A percentile compares a stretch with the other conserved stretches of the same genome.
phyloP scores from a whole-genome alignment of 2,113 vertebrate species.

The Cryptoleucopteryx plumbea region DNA sequence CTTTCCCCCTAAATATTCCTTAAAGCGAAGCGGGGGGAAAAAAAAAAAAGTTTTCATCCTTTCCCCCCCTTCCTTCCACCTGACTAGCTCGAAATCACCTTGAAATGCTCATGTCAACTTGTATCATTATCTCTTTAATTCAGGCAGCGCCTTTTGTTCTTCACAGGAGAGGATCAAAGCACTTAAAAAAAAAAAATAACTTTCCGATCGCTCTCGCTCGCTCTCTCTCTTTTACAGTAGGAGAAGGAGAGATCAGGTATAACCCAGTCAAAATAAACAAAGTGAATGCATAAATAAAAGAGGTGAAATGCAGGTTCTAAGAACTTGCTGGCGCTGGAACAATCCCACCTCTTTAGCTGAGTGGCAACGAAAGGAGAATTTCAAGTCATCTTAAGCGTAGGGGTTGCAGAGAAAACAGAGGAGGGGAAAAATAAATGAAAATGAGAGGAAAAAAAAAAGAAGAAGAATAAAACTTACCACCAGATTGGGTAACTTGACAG shows the following conservation, averaged over 20 bases:
- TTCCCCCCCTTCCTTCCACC: slow-evolving; percentile 25
- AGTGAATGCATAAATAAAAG: slow-evolving; percentile 58
- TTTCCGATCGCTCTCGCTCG: slow-evolving; percentile 46
- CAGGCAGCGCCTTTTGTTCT: slow-evolving; percentile 68
- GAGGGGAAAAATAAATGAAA: slow-evolving; percentile 19
- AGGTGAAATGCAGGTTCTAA: slow-evolving; percentile 53
- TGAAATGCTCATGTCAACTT: slow-evolving; percentile 66
- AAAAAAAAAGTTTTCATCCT: not conserved
- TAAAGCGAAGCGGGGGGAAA: not conserved
- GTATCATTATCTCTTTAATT: slow-evolving; percentile 69
- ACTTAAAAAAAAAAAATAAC: slow-evolving; percentile 42
- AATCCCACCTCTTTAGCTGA: slow-evolving; percentile 59
- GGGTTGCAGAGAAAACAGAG: slow-evolving; percentile 32
- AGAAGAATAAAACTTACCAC: slow-evolving; percentile 82
- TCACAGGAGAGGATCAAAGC: slow-evolving; percentile 66
- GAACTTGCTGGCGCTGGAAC: slow-evolving; percentile 61
- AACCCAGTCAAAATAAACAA: slow-evolving; percentile 67
- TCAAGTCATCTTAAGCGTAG: slow-evolving; percentile 36
- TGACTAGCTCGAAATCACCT: slow-evolving; percentile 63
- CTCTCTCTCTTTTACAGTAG: slow-evolving; percentile 48
- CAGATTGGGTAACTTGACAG: slow-evolving; percentile 90
- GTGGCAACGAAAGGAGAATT: slow-evolving; percentile 59
- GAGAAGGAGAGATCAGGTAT: slow-evolving; percentile 58
- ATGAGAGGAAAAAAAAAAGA: not conserved
- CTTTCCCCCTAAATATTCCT: not conserved